A percentile compares a stretch with the other conserved stretches of the same genome.
These are phyloP conservation scores for Muntiacus muntjak DNA, from an alignment of 2,113 vertebrate species.

Conservation along the genomic window DNA sequence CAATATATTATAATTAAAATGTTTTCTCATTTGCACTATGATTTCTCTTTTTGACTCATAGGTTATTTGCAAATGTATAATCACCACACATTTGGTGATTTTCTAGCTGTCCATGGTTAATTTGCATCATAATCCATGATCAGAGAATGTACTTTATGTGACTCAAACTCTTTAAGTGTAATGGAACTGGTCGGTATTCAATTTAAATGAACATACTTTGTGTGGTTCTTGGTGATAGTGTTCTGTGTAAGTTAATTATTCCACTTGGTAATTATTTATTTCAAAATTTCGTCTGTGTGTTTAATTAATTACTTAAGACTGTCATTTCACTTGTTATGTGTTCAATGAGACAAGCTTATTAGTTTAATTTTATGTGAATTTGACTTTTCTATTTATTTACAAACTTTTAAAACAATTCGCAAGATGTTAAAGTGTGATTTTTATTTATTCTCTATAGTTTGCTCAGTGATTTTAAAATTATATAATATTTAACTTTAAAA, in stretches of 20 bases:
- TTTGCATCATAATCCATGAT: not conserved
- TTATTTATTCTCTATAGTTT: not conserved
- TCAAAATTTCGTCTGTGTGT: not conserved
- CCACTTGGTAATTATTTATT: not conserved
- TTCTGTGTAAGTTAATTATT: not conserved
- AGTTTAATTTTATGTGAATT: conserved; percentile 59
- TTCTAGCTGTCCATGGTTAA: not conserved
- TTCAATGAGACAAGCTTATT: not conserved
- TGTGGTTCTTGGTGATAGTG: not conserved
- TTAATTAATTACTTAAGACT: not conserved
- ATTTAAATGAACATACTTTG: not conserved
- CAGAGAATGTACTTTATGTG: not conserved
- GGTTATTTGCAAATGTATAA: not conserved
- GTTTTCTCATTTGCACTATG: not conserved
- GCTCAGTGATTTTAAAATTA: not conserved
- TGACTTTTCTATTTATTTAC: conserved; percentile 19
- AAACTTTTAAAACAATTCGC: not conserved
- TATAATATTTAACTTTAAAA: not conserved
- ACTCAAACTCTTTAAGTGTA: not conserved
- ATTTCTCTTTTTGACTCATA: not conserved
- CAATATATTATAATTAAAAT: not conserved
- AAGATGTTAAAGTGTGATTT: not conserved
- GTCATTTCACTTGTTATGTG: not conserved
- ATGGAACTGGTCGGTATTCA: not conserved
- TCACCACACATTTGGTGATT: not conserved